Evolutionary conservation across 2,888 invertebrate genomes (phyloP), one percentile per base, ranked within the genome.

Genomic region (Orchestes rusci): DNA sequence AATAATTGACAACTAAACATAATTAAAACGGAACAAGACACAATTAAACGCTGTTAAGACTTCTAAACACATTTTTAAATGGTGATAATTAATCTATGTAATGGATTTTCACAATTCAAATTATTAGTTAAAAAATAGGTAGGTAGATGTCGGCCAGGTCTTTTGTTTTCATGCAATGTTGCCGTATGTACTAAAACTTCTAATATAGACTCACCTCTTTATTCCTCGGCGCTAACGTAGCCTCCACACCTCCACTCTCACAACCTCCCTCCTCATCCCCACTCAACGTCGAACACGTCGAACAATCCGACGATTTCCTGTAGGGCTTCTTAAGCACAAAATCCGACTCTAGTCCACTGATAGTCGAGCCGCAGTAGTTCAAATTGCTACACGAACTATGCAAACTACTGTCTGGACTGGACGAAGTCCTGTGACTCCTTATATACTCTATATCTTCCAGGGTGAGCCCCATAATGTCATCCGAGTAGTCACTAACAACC

Each of bases 401-500:
- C 16, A 73, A 66, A 60, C 76, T 76, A 31, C 76, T 73, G 55
- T 77, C 76, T 17, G 76, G 75, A 16, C 69, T 67, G 28, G 67
- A 67, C 3, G 64, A 68, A 15, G 43, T 46, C 15, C 73, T 64
- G 48, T 72, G 72, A 53, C 67, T 68, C 2, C 74, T 68, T 55
- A 76, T 74, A 58, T 73, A 75, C 56, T 77, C 77, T 50, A 77
- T 73, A 54, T 77, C 77, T 55, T 77, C 77, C 31, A 77, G 65
- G 17, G 74, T 75, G 13, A 77, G 67, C 37, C 75, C 74, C 56
- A 73, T 69, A 4, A 75, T 69, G 58, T 80, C 87, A 59, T 88
- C 88, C 0, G 87, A 87, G 60, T 88, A 88, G 64, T 90, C 90
- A 60, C 87, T 88, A 30, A 90, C 86, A 2, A 90, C 87, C 33